Conservation (phyloP, 2,888 invertebrate genomes). For the Campoplex nolae region DNA sequence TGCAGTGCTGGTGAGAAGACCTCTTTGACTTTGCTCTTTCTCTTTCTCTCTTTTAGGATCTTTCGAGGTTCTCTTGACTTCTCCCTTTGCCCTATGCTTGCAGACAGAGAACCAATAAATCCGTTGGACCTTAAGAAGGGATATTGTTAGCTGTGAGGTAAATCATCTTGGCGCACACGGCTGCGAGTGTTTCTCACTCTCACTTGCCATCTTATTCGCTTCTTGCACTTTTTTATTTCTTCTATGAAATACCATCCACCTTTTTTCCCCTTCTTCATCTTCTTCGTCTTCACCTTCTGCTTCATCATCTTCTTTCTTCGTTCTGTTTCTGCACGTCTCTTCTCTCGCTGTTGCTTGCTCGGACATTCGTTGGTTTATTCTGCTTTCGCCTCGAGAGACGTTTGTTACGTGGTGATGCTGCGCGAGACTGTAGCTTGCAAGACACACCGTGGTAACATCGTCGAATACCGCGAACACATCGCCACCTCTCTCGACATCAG, state of each 20-base stretch:
- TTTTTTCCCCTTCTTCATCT: conserved; percentile 68
- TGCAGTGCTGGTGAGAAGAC: conserved; percentile 40
- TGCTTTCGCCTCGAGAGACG: conserved; percentile 66
- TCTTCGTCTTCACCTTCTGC: conserved; percentile 68
- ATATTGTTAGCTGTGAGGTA: conserved; percentile 84
- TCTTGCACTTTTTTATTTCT: conserved; percentile 34
- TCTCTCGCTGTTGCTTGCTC: conserved; percentile 30
- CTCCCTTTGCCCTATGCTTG: conserved; percentile 34
- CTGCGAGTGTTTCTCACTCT: conserved; percentile 73
- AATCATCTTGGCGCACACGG: conserved; percentile 79
- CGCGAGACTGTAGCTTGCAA: conserved; percentile 3
- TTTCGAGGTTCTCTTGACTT: not conserved
- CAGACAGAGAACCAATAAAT: conserved; percentile 81
- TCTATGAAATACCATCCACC: conserved; percentile 37
- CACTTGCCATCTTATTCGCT: conserved; percentile 70
- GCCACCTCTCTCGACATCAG: conserved; percentile 55
- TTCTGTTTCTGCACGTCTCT: conserved; percentile 64
- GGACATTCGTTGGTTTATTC: conserved; percentile 42
- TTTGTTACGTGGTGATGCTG: conserved; percentile 63
- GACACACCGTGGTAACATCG: conserved; percentile 35
- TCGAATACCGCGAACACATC: conserved; percentile 66
- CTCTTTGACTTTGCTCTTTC: conserved; percentile 56
- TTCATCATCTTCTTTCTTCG: conserved; percentile 69
- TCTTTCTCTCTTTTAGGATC: conserved; percentile 40
- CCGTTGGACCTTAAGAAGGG: conserved; percentile 80